Percentiles rank a stretch among this genome's conserved stretches.
Conservation (phyloP, 2,888 invertebrate genomes). For the Eumacrocentrus americanus region DNA sequence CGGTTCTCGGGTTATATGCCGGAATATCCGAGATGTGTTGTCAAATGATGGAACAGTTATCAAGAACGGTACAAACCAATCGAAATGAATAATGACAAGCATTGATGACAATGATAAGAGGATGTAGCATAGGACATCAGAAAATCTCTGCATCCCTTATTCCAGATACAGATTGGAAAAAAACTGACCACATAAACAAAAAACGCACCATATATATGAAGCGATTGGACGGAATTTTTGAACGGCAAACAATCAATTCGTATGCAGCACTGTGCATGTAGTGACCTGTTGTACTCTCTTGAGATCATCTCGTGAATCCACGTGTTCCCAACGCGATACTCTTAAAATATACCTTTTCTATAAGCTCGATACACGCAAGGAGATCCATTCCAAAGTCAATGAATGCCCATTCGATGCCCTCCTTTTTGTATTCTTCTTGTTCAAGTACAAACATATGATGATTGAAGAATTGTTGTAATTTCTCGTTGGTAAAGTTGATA, state of each 20-base stretch:
- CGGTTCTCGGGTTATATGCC: conserved; percentile 20
- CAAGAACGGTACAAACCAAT: conserved; percentile 1
- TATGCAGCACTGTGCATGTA: not conserved
- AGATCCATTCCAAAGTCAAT: conserved; percentile 98
- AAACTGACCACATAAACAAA: conserved; percentile 13
- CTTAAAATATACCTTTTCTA: conserved; percentile 78
- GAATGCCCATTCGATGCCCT: conserved; percentile 95
- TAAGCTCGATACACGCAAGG: conserved; percentile 93
- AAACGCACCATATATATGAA: not conserved
- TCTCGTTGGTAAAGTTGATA: conserved; percentile 98
- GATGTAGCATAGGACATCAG: too few relatives aligned
- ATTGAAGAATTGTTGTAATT: conserved; percentile 98
- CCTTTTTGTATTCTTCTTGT: conserved; percentile 94
- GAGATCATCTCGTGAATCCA: conserved; percentile 12
- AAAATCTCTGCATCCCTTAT: too few relatives aligned
- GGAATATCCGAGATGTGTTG: conserved; percentile 10
- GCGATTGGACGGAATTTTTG: not conserved
- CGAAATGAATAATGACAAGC: conserved; percentile 6
- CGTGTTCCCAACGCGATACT: not conserved
- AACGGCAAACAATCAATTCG: not conserved
- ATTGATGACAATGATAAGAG: too few relatives aligned
- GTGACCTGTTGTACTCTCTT: conserved; percentile 23
- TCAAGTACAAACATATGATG: conserved; percentile 98
- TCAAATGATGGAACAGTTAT: not conserved
- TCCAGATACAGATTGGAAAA: too few relatives aligned